A percentile compares a stretch with the other conserved stretches of the same genome.
Evolutionary conservation across 2,113 vertebrate species (phyloP).

Genomic region (Notothenia coriiceps): DNA sequence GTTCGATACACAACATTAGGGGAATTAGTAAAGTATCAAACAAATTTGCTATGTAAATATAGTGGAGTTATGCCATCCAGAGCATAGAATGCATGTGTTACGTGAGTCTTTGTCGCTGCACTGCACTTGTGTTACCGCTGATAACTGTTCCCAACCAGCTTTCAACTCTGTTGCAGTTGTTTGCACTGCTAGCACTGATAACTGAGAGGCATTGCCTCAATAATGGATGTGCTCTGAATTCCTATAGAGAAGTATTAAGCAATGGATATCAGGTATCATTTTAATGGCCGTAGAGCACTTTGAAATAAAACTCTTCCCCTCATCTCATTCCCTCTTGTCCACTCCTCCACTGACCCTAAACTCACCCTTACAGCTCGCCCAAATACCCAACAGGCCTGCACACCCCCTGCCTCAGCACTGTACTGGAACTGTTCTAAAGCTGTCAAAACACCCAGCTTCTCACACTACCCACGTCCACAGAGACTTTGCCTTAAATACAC

Average conservation of each 20-base stretch:
- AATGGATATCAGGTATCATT: constrained; percentile 33
- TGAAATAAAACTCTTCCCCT: constrained; percentile 26
- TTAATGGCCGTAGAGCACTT: constrained; percentile 26
- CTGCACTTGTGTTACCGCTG: no score
- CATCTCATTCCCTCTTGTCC: constrained; percentile 40
- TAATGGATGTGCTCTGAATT: no score
- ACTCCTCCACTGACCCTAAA: constrained; percentile 55
- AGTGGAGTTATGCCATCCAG: no score
- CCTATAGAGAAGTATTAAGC: neutral
- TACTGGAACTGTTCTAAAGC: constrained; percentile 74
- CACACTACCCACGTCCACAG: constrained; percentile 72
- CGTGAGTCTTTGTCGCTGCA: no score
- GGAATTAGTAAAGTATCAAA: no score
- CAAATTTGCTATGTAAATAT: no score
- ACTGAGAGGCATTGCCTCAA: no score
- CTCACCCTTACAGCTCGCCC: constrained; percentile 60
- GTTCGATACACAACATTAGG: no score
- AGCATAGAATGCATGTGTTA: no score
- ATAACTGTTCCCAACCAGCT: no score
- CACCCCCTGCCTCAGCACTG: constrained; percentile 65
- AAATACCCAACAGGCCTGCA: constrained; percentile 59
- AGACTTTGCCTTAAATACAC: constrained; percentile 65
- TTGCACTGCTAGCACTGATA: no score
- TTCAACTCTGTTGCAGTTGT: no score
- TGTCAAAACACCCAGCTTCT: constrained; percentile 82